Evolutionary conservation across 2,113 vertebrate species (phyloP).

Genomic region (Astur gentilis): DNA sequence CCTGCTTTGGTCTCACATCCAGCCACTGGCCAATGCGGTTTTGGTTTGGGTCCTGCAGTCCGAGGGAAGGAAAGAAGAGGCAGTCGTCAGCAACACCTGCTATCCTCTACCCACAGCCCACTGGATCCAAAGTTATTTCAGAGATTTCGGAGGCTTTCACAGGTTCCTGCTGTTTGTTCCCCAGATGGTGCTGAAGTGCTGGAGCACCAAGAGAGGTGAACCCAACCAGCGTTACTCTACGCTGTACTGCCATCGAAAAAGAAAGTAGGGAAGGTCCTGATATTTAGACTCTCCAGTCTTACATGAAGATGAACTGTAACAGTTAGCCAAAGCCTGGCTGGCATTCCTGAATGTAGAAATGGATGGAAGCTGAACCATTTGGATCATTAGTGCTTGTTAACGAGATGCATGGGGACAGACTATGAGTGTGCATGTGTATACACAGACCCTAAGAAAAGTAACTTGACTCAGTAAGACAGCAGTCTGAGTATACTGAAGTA

Average conservation of each 20-base stretch:
- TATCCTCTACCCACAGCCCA: background rate
- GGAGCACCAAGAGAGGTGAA: background rate
- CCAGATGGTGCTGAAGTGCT: background rate
- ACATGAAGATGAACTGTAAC: background rate
- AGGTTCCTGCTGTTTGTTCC: background rate
- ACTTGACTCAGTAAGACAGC: background rate
- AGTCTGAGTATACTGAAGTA: background rate
- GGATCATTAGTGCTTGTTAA: background rate
- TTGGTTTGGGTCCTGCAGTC: conserved; percentile 54
- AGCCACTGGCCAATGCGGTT: conserved; percentile 64
- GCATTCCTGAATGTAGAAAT: background rate
- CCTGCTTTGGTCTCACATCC: conserved; percentile 55
- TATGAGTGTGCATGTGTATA: background rate
- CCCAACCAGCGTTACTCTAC: background rate
- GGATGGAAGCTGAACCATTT: background rate
- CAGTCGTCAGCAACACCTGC: background rate
- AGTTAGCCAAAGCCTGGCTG: background rate
- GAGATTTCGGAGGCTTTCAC: background rate
- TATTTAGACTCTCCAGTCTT: background rate
- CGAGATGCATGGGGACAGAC: background rate
- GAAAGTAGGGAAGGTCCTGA: background rate
- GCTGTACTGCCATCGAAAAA: background rate
- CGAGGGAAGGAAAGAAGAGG: background rate
- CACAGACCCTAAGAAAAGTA: background rate
- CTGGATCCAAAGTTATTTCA: background rate